These are phyloP conservation scores for Pseudomyrmex gracilis DNA, from an alignment of 1,140 invertebrate genomes.

Conservation along the genomic window DNA sequence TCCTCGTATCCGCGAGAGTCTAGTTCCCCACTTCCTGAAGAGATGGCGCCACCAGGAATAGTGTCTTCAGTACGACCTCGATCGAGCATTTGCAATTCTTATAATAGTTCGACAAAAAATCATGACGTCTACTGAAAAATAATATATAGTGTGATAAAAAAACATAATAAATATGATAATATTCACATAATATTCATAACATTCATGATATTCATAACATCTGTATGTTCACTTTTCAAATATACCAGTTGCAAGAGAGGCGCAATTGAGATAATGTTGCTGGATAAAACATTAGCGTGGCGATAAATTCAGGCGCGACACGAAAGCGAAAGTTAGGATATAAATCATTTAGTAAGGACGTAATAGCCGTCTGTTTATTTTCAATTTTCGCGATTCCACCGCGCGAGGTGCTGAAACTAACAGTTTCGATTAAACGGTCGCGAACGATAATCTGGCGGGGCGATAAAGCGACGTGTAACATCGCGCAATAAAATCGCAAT, in stretches of 20 bases:
- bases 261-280: constrained; percentile 36
- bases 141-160: not conserved
- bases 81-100: not conserved
- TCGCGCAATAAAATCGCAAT: constrained; percentile 76
- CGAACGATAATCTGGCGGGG: constrained; percentile 42
- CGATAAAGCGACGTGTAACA: constrained; percentile 68
- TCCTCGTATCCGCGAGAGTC: constrained; percentile 25
- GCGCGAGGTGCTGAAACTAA: constrained; percentile 31
- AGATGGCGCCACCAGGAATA: constrained; percentile 77
- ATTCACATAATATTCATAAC: too few species aligned
- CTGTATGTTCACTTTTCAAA: too few species aligned
- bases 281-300: not conserved
- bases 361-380: constrained; percentile 49
- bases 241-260: not conserved
- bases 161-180: not conserved
- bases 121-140: not conserved
- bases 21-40: constrained; percentile 61
- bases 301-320: constrained; percentile 17
- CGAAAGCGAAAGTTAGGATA: not conserved
- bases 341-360: constrained; percentile 23
- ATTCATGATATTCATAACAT: too few species aligned
- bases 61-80: constrained; percentile 9
- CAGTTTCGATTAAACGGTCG: constrained; percentile 53
- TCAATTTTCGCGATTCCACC: constrained; percentile 50
- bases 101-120: not conserved